Evolutionary conservation across 1,140 invertebrate genomes (phyloP), one percentile per base, ranked within the genome.

Genomic region (Drosophila tristis): DNA sequence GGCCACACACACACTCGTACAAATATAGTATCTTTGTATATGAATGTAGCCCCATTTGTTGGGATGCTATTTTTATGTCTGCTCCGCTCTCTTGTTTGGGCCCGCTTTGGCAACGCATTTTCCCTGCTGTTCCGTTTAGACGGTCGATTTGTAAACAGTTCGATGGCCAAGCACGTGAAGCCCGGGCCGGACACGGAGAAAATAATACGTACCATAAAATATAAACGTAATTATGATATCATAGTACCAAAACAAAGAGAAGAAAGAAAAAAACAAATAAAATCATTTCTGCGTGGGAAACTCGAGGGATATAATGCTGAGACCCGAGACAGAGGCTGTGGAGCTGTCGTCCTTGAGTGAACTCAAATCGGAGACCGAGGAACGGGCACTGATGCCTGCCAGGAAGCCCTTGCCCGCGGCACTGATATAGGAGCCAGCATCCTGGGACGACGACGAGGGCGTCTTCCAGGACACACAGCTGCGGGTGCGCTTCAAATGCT

Each of bases 231-330:
- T 31, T 43, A 25, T 68, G 9, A 26, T 7, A 55, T 44, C 26
- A 50, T 57, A 35, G 20, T 31, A 50, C n/a, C 2, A 4, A 56
- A 55, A 42, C 20, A 8, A 58, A 74, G 9, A 42, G 50, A 42
- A 31, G 55, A 56, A 51, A 43, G 26, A 23, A 16, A 47, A 23
- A 45, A 2, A 25, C 4, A 31, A 49, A 39, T 9, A 1, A 60
- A 64, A 67, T 63, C 25, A 84, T 53, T 81, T 80, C 16, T 65
- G 25, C 26, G 4, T 23, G 16, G 62, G 90, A 49, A 91, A 78
- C 59, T 87, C 76, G 16, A 91, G 62, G 0, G 90, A 91, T 16
- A 91, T 39, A 20, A 91, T 70, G 53, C 90, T 91, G 0, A 91
- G 1, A 2, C 53, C 54, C 20, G 57, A 58, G 0, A 67, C 55